Evolutionary conservation across 2,113 vertebrate species (phyloP).

Genomic region (Macaca fascicularis): DNA sequence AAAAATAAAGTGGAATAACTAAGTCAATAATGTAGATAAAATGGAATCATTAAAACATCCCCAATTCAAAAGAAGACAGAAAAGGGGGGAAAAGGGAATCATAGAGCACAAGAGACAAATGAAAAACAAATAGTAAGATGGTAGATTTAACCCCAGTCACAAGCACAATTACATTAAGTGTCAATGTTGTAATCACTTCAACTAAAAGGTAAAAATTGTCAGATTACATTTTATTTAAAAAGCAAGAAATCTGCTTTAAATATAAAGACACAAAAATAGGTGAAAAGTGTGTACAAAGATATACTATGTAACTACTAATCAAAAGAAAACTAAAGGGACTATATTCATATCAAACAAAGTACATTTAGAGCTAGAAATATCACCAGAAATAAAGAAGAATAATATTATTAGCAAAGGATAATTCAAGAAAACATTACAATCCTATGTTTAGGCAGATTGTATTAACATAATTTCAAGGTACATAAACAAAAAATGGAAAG

Average conservation of each 20-base stretch:
- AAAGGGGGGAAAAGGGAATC: not conserved
- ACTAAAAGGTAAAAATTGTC: not conserved
- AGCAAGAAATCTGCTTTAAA: not conserved
- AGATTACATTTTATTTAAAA: not conserved
- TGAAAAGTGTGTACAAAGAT: not conserved
- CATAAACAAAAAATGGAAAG: not conserved
- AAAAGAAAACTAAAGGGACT: not conserved
- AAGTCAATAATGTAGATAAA: not conserved
- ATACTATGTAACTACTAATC: not conserved
- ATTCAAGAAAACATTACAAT: not conserved
- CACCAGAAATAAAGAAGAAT: not conserved
- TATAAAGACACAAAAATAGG: not conserved
- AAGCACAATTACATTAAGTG: not conserved
- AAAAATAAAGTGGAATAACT: not conserved
- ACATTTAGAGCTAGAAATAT: not conserved
- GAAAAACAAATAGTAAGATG: not conserved
- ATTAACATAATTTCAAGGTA: not conserved
- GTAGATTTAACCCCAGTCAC: not conserved
- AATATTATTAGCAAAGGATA: not conserved
- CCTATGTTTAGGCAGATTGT: not conserved
- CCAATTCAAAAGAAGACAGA: not conserved
- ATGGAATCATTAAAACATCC: not conserved
- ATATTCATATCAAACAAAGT: not conserved
- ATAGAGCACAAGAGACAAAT: not conserved
- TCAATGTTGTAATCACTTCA: not conserved